Conservation (phyloP, 2,113 vertebrate species). For the Xenopus laevis region DNA sequence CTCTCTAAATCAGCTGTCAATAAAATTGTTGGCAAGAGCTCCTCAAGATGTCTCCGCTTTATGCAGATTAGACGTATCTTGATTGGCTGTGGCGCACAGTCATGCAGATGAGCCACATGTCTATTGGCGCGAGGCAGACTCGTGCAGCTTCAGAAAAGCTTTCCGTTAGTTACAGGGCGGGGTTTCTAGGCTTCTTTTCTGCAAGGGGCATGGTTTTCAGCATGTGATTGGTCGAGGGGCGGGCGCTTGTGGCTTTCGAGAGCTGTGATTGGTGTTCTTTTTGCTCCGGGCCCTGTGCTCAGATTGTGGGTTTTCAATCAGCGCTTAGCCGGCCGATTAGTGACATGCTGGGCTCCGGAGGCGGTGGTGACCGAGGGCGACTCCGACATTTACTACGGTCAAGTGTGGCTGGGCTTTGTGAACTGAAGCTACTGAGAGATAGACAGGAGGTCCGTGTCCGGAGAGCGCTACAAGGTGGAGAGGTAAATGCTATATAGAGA, state of each 20-base stretch:
- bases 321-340: constrained; percentile 18
- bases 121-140: background rate
- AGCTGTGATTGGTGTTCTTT: background rate
- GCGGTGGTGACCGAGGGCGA: constrained; percentile 53
- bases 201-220: background rate
- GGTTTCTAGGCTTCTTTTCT: background rate
- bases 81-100: background rate
- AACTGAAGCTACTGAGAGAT: constrained; percentile 62
- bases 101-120: background rate
- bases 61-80: background rate
- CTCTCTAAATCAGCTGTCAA: too few relatives aligned
- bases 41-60: background rate
- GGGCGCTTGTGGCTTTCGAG: background rate
- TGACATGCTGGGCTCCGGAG: constrained; percentile 49
- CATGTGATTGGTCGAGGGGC: background rate
- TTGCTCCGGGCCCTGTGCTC: constrained; percentile 11
- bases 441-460: constrained; percentile 62
- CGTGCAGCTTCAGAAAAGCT: background rate
- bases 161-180: background rate
- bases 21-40: too few relatives aligned
- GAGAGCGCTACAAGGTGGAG: constrained; percentile 56
- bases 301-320: constrained; percentile 18
- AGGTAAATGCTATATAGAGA: constrained; percentile 5
- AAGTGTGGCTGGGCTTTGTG: constrained; percentile 63
- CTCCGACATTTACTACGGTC: constrained; percentile 61